Conservation (phyloP, 2,113 vertebrate species). For the Madoqua kirkii region DNA sequence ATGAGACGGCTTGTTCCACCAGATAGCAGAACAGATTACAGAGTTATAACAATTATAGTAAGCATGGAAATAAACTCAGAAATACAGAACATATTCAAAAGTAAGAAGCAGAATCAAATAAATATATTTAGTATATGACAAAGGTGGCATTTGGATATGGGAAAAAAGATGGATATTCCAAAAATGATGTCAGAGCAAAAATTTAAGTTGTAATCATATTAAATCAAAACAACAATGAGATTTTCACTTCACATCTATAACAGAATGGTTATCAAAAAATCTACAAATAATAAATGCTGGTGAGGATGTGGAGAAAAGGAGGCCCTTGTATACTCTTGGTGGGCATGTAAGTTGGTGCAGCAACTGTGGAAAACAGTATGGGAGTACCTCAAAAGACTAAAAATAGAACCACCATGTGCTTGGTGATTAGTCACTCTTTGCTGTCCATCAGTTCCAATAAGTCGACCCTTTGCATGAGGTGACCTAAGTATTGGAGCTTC, state of each 20-base stretch:
- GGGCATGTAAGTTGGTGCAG: background rate
- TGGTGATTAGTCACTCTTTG: background rate
- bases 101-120: background rate
- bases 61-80: background rate
- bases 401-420: background rate
- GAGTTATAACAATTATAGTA: background rate
- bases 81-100: background rate
- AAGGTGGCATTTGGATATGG: background rate
- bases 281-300: background rate
- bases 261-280: background rate
- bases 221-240: background rate
- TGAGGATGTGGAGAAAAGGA: background rate
- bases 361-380: background rate
- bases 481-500: background rate
- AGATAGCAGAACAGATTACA: background rate
- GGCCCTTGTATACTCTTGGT: background rate
- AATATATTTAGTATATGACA: background rate
- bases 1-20: background rate
- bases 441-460: background rate
- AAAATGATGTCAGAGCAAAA: background rate
- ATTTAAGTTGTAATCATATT: background rate
- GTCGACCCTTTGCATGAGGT: background rate
- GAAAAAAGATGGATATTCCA: background rate
- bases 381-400: background rate
- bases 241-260: background rate